Evolutionary conservation across 1,140 invertebrate species (phyloP), one percentile per base, ranked within the genome.

Genomic region (Drosophila ogumai): DNA sequence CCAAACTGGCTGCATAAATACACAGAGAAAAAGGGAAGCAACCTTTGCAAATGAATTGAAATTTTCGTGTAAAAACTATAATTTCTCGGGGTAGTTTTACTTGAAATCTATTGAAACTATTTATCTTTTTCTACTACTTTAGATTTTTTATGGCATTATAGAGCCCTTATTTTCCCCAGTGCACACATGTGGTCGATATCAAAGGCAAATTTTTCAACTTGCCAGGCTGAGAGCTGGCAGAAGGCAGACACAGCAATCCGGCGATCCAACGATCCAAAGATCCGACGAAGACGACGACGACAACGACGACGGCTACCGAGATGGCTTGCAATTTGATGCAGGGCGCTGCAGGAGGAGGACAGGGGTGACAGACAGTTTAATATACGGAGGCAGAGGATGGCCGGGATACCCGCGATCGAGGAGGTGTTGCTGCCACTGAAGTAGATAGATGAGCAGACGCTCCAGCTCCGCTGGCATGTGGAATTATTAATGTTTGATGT

Each of bases 401-500:
- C 32, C 17, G 50, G 31, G 68, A 72, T 72, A 72, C 43, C 28
- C 65, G 52, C 50, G 63, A 76, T 76, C 61, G 74, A 81, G 82
- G 64, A 85, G 81, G 73, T 86, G 82, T 86, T 85, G 81, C 81
- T 81, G 81, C 81, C 61, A 57, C 81, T 85, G 77, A 85, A 81
- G 82, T 77, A 78, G 81, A 85, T 74, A 85, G 81, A 85, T 85
- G 82, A 81, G 78, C 66, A 58, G 59, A 44, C 49, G 58, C 60
- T 58, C 40, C 41, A 60, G 58, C 60, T 59, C 40, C 41, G 59
- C 46, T 82, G 68, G 68, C 64, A 79, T 84, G 72, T 74, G 76
- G 66, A 72, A 77, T 75, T 82, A 88, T 88, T 80, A 88, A 88
- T 88, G 84, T 88, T 88, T 82, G 79, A 67, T 87, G 78, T 90